Evolutionary conservation across 2,113 vertebrate genomes (phyloP), one percentile per base, ranked within the genome.

Genomic region (Pontoporia blainvillei): DNA sequence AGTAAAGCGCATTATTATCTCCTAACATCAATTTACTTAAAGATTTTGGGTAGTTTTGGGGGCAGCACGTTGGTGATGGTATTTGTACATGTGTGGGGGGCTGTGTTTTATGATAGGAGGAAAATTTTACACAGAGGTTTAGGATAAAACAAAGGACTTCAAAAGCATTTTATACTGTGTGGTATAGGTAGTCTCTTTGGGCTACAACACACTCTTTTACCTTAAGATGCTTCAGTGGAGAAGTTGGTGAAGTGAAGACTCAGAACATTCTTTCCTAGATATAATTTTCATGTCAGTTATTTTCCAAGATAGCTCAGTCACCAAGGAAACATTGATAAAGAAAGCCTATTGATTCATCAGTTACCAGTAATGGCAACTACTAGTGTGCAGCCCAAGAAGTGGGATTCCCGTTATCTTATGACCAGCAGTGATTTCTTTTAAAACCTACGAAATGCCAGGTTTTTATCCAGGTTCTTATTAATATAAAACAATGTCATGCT

Each of bases 231-330:
- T 49, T 94, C 21, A 86, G 52, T 66, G 78, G 94, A 85, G 46
- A 81, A 86, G 71, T 92, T 90, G 86, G 62, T 92, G 86, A 89
- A 93, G 13, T 18, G 8, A 1, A 96, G 69, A 92, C 54, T 96
- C 75, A 75, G 67, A 75, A 79, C 59, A 54, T 81, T 92, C 59
- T 96, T 96, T 93, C n/a, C 46, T 94, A 90, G 39, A 39, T 92
- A 29, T 5, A 54, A 27, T 94, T 96, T 96, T 90, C 59, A 90
- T 90, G 72, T 88, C 29, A 69, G 23, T 64, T 64, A 5, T 88
- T 97, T 96, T 96, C 61, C 39, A 88, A 62, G 85, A 49, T 82
- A 73, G 52, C 34, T 81, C 41, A 81, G 61, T 96, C 72, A 85
- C 72, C 66, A 86, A 62, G 92, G 72, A 95, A 92, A 86, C 52